Conservation (phyloP, 2,888 invertebrate genomes). For the Pelosia muscerda region DNA sequence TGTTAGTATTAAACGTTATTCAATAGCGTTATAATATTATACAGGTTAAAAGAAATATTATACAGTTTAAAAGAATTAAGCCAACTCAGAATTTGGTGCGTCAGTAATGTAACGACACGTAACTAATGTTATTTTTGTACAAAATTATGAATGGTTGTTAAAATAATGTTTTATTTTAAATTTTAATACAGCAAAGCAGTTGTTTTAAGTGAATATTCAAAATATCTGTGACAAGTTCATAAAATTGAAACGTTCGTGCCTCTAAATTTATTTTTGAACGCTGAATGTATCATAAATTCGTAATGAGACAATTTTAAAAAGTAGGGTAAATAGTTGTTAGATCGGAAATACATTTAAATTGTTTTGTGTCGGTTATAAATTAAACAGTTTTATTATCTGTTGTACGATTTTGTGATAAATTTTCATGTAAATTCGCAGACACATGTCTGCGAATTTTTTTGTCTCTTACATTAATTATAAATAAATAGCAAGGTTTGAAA, state of each 20-base stretch:
- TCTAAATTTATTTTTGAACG: slow-evolving; percentile 19
- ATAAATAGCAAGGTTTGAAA: too few relatives aligned
- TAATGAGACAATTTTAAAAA: slow-evolving; percentile 14
- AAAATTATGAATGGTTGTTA: slow-evolving; percentile 17
- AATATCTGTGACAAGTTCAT: slow-evolving; percentile 25
- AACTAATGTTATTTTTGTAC: slow-evolving; percentile 17
- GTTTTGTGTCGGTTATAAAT: slow-evolving; percentile 15
- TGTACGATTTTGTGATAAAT: not conserved
- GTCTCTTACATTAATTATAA: not conserved
- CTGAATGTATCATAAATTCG: slow-evolving; percentile 20
- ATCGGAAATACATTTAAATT: slow-evolving; percentile 18
- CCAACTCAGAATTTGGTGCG: slow-evolving; percentile 21
- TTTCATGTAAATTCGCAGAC: not conserved
- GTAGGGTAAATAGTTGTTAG: slow-evolving; percentile 12
- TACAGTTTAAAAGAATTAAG: slow-evolving; percentile 18
- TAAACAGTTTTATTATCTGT: slow-evolving; percentile 4
- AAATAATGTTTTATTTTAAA: slow-evolving; percentile 23
- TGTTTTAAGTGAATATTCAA: slow-evolving; percentile 12
- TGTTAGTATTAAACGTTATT: not conserved
- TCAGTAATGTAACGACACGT: slow-evolving; percentile 22
- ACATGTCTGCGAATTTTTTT: not conserved
- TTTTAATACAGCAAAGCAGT: slow-evolving; percentile 9
- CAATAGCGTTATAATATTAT: not conserved
- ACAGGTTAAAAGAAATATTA: slow-evolving; percentile 19
- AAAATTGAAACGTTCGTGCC: slow-evolving; percentile 17